A percentile compares a stretch with the other conserved stretches of the same genome.
Evolutionary conservation across 2,888 invertebrate genomes (phyloP).

Genomic region (Shargacucullia verbasci): DNA sequence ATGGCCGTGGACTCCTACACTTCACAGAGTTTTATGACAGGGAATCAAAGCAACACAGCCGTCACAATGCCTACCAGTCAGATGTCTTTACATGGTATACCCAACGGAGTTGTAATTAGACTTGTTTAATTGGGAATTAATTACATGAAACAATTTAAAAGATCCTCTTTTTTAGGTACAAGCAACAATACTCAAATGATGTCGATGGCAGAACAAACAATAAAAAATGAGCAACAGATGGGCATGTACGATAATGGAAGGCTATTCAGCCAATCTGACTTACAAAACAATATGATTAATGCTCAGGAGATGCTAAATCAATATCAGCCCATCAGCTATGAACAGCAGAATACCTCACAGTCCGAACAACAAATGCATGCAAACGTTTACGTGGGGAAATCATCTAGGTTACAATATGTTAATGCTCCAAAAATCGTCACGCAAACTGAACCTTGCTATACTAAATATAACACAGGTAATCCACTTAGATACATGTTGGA

Average conservation of each 20-base stretch:
- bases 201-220: conserved; percentile 74
- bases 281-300: conserved; percentile 77
- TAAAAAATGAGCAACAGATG: conserved; percentile 83
- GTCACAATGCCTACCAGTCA: conserved; percentile 83
- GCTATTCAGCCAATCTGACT: conserved; percentile 76
- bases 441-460: conserved; percentile 73
- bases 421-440: conserved; percentile 74
- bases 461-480: conserved; percentile 76
- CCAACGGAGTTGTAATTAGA: conserved; percentile 2
- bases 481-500: neutral
- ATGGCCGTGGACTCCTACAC: conserved; percentile 83
- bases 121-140: too few relatives aligned
- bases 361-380: conserved; percentile 66
- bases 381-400: conserved; percentile 70
- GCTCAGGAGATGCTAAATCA: conserved; percentile 75
- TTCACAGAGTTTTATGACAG: conserved; percentile 71
- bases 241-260: conserved; percentile 78
- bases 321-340: conserved; percentile 72
- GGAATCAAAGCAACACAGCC: conserved; percentile 66
- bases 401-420: conserved; percentile 72
- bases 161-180: conserved; percentile 69
- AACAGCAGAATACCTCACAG: conserved; percentile 63
- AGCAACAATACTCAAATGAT: conserved; percentile 83
- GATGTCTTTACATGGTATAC: conserved; percentile 82
- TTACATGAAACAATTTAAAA: neutral